Base-by-base conservation (phyloP, 2,888 invertebrate species). In the Cenopis cana region DNA sequence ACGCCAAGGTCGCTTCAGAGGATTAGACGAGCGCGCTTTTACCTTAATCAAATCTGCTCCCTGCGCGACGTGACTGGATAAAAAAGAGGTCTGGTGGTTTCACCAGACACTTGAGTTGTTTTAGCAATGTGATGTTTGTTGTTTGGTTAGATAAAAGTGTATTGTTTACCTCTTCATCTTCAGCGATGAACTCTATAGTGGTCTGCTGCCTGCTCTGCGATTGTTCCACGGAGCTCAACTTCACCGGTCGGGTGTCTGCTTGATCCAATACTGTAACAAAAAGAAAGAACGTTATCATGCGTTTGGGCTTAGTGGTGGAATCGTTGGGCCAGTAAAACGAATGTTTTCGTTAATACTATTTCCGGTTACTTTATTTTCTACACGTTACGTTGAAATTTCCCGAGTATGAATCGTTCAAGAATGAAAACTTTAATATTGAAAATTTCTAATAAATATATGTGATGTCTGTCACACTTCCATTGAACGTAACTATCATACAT, bases 111-210 rank as follows among this genome's bases (percentile, higher is more conserved):
- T 52, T 41, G 12, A 17, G 50, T 18, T 52, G 57, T 33, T 24
- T n/a, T 1, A 24, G 24, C 24, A 24, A 3, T 4, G 24, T 24
- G 24, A 24, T 24, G 24, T 24, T 24, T 24, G 24, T 24, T 24
- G 24, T 24, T 24, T 24, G 24, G 24, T 24, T 24, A 24, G n/a
- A n/a, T n/a, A n/a, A n/a, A n/a, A n/a, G n/a, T n/a, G n/a, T n/a
- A n/a, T n/a, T n/a, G n/a, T n/a, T n/a, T 81, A 92, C 93, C 89
- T 91, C 91, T 75, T 93, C 92, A 76, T 93, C 93, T 79, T 91
- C 93, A 33, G 89, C 82, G 77, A 90, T 88, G 75, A 88, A 86
- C 74, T 91, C 92, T 71, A 89, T 85, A 10, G 89, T 84, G n/a
- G 90, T 81, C 69, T 86, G 85, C 73, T 88, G 90, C 75, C 82